Base-by-base conservation (phyloP, 2,888 invertebrate genomes). In the Sesia bembeciformis region DNA sequence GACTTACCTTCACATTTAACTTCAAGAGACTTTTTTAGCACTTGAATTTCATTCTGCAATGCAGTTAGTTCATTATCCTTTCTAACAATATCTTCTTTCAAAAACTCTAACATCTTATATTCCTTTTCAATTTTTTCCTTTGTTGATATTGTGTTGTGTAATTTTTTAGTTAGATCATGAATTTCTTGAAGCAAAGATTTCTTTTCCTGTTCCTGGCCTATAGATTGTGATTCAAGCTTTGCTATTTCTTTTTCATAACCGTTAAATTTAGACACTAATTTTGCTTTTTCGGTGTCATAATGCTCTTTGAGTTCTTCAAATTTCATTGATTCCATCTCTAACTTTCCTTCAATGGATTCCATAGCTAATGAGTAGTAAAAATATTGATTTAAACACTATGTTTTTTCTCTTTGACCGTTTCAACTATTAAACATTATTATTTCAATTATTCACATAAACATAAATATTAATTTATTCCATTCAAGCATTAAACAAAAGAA, bases 121-220 rank as follows among this genome's bases (percentile, higher is more conserved):
- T 74, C 72, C 40, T 68, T 66, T 65, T 76, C 71, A 50, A 70
- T 60, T 54, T 68, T 65, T 43, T 61, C 67, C 59, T 64, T 75
- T 49, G 60, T 63, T 39, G 57, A 42, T 8, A 62, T 60, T 54
- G 70, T 67, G 56, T 71, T 66, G 43, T 60, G 54, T 4, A 79
- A 57, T 54, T 71, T 70, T 23, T 66, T 56, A 3, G 55, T 43
- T 51, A 76, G 58, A 4, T 56, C 55, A 4, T 64, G 58, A 54
- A 67, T 75, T 50, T 74, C 76, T 46, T 46, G 46, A 23, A n/a
- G 8, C 23, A 46, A 46, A 46, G 3, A n/a, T 46, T n/a, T 23
- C 23, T 46, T 46, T 46, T 46, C 46, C 23, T 4, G 8, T 5
- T 46, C 46, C 8, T 53, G 58, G 39, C 56, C 60, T 52, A 64